Base-by-base conservation (phyloP, 2,113 vertebrate genomes). In the Ancistrus triradiatus region DNA sequence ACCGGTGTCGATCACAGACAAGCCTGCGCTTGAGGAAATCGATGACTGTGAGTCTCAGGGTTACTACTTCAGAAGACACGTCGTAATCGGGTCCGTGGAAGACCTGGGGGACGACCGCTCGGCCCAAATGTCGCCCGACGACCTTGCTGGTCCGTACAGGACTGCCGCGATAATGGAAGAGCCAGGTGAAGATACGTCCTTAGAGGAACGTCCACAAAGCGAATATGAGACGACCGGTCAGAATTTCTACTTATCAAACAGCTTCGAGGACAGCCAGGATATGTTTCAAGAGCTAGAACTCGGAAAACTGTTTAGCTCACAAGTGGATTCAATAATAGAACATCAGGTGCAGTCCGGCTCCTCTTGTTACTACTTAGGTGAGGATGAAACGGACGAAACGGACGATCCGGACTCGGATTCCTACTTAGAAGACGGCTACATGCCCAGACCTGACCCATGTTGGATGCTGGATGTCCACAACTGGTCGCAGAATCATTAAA, bases 361-460 rank as follows among this genome's bases (percentile, higher is more conserved):
- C 9, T 44, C 42, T 27, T 13, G 2, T 7, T 8, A 22, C 31
- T 4, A 0, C 5, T 15, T 4, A 18, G 25, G 44, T 11, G 7
- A 17, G 42, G 22, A 1, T 9, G 50, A 59, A 57, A 9, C 40
- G 9, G 24, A 19, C 3, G 44, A 66, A 14, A 52, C 22, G 0
- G 6, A 28, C 3, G 17, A 13, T 7, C 7, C n/a, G 6, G 4
- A 1, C 6, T n/a, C n/a, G n/a, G n/a, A n/a, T n/a, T n/a, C n/a
- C n/a, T 4, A 1, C 50, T 47, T 42, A 7, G n/a, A 5, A 7
- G 50, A 18, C n/a, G 42, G 17, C 17, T 78, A 78, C 14, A 70
- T 74, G 59, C 28, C 70, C 13, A 72, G 67, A 13, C 46, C 31
- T 37, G 59, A 56, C 13, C 60, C 53, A 11, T 2, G 5, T 5